phyloP scores from a whole-genome alignment of 2,888 invertebrate species.

The Tortrix viridana region DNA sequence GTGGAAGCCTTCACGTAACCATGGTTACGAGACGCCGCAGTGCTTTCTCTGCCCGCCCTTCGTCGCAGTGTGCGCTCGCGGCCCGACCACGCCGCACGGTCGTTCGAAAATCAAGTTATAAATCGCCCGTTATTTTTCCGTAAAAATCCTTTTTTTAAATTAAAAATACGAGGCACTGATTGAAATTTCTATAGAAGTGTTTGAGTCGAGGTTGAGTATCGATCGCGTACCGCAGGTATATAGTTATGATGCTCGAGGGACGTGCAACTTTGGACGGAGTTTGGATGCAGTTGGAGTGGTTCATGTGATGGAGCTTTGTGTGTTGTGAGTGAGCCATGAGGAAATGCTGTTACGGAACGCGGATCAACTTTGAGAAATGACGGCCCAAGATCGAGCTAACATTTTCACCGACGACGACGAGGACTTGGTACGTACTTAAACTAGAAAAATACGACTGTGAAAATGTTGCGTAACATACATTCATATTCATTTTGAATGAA shows the following conservation, averaged over 20 bases:
- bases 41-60: slow-evolving; percentile 70
- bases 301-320: slow-evolving; percentile 60
- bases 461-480: too few relatives aligned
- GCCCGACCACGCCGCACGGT: slow-evolving; percentile 54
- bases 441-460: too few relatives aligned
- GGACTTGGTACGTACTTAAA: slow-evolving; percentile 68
- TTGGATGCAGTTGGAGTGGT: slow-evolving; percentile 79
- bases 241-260: slow-evolving; percentile 22
- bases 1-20: slow-evolving; percentile 62
- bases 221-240: slow-evolving; percentile 5
- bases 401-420: slow-evolving; percentile 78
- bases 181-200: slow-evolving; percentile 9
- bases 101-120: slow-evolving; percentile 41
- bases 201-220: slow-evolving; percentile 8
- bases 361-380: slow-evolving; percentile 67
- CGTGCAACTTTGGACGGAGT: slow-evolving; percentile 42
- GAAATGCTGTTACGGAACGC: slow-evolving; percentile 52
- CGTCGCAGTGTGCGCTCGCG: slow-evolving; percentile 71
- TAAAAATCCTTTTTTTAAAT: slow-evolving; percentile 33
- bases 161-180: not conserved
- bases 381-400: slow-evolving; percentile 72
- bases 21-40: slow-evolving; percentile 80
- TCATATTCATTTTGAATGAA: too few relatives aligned
- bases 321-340: slow-evolving; percentile 73
- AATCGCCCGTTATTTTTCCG: slow-evolving; percentile 35